A percentile compares a stretch with the other conserved stretches of the same genome.
phyloP scores from a whole-genome alignment of 2,113 vertebrate species.

The Phalacrocorax carbo region DNA sequence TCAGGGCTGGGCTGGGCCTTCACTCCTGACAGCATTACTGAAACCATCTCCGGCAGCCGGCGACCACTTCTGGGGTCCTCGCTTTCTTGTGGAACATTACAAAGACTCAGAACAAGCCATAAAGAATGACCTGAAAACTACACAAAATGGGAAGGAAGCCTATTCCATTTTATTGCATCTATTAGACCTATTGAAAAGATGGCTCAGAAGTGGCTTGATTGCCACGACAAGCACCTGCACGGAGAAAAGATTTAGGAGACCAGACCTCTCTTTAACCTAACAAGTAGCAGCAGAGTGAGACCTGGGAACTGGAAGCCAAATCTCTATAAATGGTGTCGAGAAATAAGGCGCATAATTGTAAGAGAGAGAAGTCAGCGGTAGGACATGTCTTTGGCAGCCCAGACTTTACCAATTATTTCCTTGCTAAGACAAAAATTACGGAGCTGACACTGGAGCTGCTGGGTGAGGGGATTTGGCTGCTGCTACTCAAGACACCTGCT shows the following conservation, averaged over 20 bases:
- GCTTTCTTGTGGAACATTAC: not conserved
- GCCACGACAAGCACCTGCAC: not conserved
- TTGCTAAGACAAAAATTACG: not conserved
- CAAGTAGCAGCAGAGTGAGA: not conserved
- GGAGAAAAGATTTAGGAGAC: not conserved
- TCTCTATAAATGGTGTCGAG: not conserved
- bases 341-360: slow-evolving; percentile 1
- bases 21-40: not conserved
- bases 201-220: slow-evolving; percentile 15
- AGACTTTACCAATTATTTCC: not conserved
- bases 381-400: not conserved
- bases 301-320: not conserved
- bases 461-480: not conserved
- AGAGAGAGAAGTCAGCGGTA: not conserved
- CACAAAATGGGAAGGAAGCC: not conserved
- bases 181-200: slow-evolving; percentile 37
- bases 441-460: not conserved
- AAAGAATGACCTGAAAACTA: slow-evolving; percentile 19
- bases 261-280: slow-evolving; percentile 26
- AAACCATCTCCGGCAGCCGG: not conserved
- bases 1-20: not conserved
- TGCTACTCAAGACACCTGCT: not conserved
- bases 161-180: slow-evolving; percentile 16
- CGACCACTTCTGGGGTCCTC: not conserved
- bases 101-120: not conserved